Base-by-base conservation (phyloP, 2,113 vertebrate genomes). In the Halichoerus grypus region DNA sequence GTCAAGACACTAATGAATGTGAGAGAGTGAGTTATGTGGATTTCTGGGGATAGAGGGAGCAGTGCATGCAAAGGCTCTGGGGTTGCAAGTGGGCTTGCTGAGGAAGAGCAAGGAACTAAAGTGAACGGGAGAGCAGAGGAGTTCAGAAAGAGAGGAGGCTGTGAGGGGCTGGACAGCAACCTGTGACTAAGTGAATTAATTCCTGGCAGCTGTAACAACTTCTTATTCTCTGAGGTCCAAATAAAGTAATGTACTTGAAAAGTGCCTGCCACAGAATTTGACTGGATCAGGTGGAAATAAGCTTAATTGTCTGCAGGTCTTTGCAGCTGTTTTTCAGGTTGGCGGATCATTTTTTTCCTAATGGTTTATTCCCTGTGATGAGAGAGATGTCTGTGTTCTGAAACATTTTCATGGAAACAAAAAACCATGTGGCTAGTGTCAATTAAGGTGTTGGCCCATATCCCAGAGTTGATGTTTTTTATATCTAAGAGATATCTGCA, bases 401-500 rank as follows among this genome's bases (percentile, higher is more conserved):
- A 94, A 69, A 46, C 18, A 84, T 80, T 55, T 91, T 90, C 57
- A 74, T 11, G 21, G 86, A 77, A 79, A 92, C 33, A 51, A 71
- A 79, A 87, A 39, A 71, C 0, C 22, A 82, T 28, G 24, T n/a
- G 26, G 10, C 39, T 91, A 24, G 67, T 91, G 19, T 91, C 85
- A 63, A 2, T 80, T 87, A 87, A 88, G 36, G 36, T 55, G 14
- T 95, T 88, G 77, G 36, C 31, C 39, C 13, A 67, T 67, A 55
- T 71, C 46, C 65, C 71, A 86, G 51, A 97, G 71, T 16, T 91
- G 55, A 91, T 88, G 36, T 61, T 79, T 89, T 92, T 77, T 22
- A 82, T 36, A 53, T 59, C 46, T 51, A 65, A 95, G 83, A 96
- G 36, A 65, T 42, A 95, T 31, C 21, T 53, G 26, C 57, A 59